Conservation (phyloP, 2,113 vertebrate genomes). For the Tylochromis polylepis region DNA sequence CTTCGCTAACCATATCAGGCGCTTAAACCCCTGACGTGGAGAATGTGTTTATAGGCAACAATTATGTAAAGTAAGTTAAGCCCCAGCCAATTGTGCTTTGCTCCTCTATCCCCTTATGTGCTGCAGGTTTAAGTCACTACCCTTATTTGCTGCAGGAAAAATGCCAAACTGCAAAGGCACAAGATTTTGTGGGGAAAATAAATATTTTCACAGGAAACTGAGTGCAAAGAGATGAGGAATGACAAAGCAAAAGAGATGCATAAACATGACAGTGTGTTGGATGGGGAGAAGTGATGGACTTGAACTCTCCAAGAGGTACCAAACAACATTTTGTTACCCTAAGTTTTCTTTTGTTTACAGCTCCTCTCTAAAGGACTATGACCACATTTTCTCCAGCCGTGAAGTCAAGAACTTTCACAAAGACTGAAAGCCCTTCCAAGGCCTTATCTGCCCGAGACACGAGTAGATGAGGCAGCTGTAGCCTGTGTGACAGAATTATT, state of each 20-base stretch:
- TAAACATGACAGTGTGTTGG: background rate
- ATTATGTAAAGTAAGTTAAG: slow-evolving; percentile 49
- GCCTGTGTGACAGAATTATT: slow-evolving; percentile 32
- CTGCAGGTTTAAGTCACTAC: background rate
- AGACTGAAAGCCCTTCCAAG: background rate
- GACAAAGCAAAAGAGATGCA: background rate
- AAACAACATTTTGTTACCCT: background rate
- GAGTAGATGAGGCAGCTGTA: background rate
- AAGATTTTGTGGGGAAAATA: background rate
- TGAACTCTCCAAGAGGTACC: background rate
- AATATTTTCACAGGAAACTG: background rate
- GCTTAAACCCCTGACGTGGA: slow-evolving; percentile 10
- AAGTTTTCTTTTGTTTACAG: slow-evolving; percentile 8
- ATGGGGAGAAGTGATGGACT: background rate
- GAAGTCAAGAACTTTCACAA: slow-evolving; percentile 18
- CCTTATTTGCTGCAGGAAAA: background rate
- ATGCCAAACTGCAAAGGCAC: background rate
- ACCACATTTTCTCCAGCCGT: background rate
- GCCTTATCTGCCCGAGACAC: slow-evolving; percentile 22
- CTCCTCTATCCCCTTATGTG: slow-evolving; percentile 11
- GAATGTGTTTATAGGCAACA: slow-evolving; percentile 39
- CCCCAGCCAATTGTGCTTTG: slow-evolving; percentile 14
- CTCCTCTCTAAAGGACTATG: background rate
- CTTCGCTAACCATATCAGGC: slow-evolving; percentile 12
- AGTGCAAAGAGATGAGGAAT: background rate